phyloP scores from a whole-genome alignment of 2,113 vertebrate genomes.

The Canis aureus region DNA sequence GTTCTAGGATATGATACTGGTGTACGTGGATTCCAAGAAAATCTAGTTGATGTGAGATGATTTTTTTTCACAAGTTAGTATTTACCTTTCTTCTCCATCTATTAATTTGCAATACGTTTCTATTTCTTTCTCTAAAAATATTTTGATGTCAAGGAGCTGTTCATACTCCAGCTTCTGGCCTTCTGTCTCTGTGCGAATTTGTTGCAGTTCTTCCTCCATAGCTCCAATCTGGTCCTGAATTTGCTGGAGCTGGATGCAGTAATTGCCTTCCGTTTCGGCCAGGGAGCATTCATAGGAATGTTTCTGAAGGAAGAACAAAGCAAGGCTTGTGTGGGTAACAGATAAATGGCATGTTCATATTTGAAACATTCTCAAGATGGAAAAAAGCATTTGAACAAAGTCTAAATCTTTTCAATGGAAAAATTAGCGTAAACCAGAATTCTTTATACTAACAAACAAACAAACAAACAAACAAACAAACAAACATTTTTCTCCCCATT shows the following conservation, averaged over 20 bases:
- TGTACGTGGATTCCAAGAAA: neutral
- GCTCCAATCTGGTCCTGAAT: conserved; percentile 86
- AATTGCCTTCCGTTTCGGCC: conserved; percentile 90
- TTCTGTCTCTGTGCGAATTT: conserved; percentile 79
- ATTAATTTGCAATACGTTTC: conserved; percentile 81
- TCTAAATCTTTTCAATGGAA: neutral
- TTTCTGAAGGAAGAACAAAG: conserved; percentile 86
- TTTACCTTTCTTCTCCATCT: conserved; percentile 78
- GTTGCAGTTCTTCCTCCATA: conserved; percentile 88
- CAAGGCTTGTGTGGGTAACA: neutral
- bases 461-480: neutral
- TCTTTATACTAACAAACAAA: neutral
- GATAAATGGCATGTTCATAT: neutral
- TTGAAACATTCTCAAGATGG: neutral
- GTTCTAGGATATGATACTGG: neutral
- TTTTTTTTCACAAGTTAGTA: neutral
- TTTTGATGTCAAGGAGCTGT: conserved; percentile 78
- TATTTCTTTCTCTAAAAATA: conserved; percentile 84
- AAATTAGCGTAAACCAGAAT: neutral
- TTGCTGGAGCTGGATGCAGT: conserved; percentile 89
- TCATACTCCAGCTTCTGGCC: conserved; percentile 80
- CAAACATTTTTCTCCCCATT: neutral
- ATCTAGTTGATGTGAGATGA: neutral
- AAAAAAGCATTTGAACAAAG: neutral
- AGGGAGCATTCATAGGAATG: conserved; percentile 90